Percentiles rank a stretch among this genome's conserved stretches.
Conservation (phyloP, 2,888 invertebrate genomes). For the Drosophila monieri region DNA sequence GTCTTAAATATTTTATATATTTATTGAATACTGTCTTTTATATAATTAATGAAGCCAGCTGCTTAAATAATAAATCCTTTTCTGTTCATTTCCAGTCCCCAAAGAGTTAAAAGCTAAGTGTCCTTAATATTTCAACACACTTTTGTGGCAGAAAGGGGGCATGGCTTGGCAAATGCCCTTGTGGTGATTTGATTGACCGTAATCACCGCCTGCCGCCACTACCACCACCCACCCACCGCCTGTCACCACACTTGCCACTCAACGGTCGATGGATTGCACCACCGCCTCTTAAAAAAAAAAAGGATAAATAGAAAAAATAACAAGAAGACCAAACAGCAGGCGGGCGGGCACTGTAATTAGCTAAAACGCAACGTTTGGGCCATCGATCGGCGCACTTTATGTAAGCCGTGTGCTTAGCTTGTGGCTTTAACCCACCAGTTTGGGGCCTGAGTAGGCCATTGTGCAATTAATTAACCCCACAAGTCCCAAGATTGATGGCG, state of each 20-base stretch:
- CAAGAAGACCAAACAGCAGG: not conserved
- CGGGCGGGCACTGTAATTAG: constrained; percentile 25
- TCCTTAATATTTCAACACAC: not conserved
- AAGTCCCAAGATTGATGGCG: not conserved
- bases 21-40: too few relatives aligned
- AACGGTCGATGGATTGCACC: constrained; percentile 37
- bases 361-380: constrained; percentile 29
- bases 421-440: constrained; percentile 4
- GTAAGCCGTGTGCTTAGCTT: constrained; percentile 17
- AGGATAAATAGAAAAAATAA: constrained; percentile 2
- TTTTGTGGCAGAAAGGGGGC: too few relatives aligned
- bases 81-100: not conserved
- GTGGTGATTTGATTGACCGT: constrained; percentile 29
- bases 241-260: constrained; percentile 23
- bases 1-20: too few relatives aligned
- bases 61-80: not conserved
- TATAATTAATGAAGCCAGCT: not conserved
- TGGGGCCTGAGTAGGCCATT: not conserved
- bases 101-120: not conserved
- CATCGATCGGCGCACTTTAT: constrained; percentile 36
- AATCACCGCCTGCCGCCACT: constrained; percentile 22
- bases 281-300: not conserved
- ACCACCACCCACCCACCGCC: constrained; percentile 10
- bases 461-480: constrained; percentile 6
- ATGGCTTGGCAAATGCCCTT: not conserved